Evolutionary conservation across 2,113 vertebrate species (phyloP).

Genomic region (Zosterops japonicus): DNA sequence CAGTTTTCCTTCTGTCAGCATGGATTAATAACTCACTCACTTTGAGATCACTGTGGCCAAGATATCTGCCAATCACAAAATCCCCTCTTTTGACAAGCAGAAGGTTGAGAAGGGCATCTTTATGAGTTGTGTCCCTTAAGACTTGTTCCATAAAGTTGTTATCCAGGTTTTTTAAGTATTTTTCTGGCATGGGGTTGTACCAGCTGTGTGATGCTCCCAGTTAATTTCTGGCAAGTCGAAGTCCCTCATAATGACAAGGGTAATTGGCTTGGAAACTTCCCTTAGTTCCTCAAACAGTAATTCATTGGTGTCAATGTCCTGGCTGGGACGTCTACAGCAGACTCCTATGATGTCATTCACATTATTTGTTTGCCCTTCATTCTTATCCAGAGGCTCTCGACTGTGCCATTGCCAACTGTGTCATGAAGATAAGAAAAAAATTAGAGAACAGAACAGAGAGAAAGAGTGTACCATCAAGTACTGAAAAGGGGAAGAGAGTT

Average conservation of each 20-base stretch:
- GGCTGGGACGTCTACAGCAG: background rate
- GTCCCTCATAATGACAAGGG: background rate
- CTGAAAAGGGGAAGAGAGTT: background rate
- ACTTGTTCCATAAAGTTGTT: background rate
- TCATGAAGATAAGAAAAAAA: background rate
- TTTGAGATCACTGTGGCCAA: background rate
- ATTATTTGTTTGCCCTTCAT: background rate
- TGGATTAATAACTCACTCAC: fast-evolving
- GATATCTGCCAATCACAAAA: background rate
- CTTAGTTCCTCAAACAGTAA: background rate
- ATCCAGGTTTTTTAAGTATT: background rate
- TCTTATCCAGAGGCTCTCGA: background rate
- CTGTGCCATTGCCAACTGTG: background rate
- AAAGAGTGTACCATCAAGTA: background rate
- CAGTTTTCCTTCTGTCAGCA: background rate
- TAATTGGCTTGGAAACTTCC: background rate
- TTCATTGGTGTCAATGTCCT: fast-evolving
- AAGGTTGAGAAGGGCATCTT: background rate
- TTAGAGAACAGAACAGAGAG: background rate
- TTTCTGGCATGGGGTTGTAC: background rate
- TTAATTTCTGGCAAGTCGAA: background rate
- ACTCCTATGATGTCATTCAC: background rate
- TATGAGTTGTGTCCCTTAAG: background rate
- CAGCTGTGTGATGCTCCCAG: background rate
- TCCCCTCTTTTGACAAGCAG: background rate